phyloP scores from a whole-genome alignment of 2,113 vertebrate genomes.

The Pantherophis guttatus region DNA sequence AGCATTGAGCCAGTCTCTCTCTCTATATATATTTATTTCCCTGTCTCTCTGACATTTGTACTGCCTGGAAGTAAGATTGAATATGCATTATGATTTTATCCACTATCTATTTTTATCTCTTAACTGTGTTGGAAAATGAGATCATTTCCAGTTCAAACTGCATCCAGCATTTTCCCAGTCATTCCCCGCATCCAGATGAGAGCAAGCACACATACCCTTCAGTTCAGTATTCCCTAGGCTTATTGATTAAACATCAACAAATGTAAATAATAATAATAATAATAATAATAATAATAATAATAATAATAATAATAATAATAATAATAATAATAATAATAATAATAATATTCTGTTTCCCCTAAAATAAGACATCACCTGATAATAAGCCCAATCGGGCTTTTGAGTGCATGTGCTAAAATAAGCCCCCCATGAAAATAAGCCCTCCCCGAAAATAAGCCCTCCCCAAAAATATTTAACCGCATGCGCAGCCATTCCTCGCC shows the following conservation, averaged over 20 bases:
- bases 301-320: too few species aligned
- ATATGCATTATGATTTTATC: neutral
- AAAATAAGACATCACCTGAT: too few species aligned
- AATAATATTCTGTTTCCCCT: too few species aligned
- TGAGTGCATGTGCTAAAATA: too few species aligned
- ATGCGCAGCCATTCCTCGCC: too few species aligned
- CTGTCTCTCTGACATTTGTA: neutral
- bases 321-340: too few species aligned
- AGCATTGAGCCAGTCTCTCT: neutral
- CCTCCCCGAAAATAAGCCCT: too few species aligned
- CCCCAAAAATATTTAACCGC: too few species aligned
- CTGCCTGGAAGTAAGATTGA: neutral
- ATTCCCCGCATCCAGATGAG: neutral
- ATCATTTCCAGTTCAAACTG: neutral
- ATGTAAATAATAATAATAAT: neutral
- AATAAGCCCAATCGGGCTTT: too few species aligned
- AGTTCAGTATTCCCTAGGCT: neutral
- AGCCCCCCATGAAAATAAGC: too few species aligned
- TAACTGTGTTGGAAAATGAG: neutral
- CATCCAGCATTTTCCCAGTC: neutral
- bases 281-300: too few species aligned
- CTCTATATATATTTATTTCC: neutral
- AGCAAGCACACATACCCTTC: neutral
- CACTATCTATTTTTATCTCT: neutral
- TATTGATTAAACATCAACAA: neutral